Conservation (phyloP, 2,113 vertebrate genomes). For the Mohoua ochrocephala region DNA sequence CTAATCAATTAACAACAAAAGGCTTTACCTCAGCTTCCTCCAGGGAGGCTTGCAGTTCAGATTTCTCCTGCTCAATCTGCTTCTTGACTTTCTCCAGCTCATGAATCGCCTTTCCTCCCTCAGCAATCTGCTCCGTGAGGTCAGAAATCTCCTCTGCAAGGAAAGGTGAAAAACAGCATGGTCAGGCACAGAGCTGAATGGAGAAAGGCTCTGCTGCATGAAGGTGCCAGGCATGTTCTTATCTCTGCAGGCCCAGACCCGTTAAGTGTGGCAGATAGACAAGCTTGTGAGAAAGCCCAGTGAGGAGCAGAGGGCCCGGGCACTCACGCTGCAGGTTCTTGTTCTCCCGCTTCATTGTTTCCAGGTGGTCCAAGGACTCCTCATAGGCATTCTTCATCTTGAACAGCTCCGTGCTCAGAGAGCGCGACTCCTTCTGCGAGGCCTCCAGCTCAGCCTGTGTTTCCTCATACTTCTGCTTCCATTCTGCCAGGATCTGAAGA, state of each 20-base stretch:
- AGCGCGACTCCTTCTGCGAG: neutral
- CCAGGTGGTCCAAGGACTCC: slow-evolving; percentile 66
- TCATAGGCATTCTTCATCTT: slow-evolving; percentile 27
- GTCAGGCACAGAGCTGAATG: neutral
- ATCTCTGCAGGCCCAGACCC: neutral
- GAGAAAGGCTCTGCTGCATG: neutral
- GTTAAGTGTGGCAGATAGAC: neutral
- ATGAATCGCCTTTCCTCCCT: slow-evolving; percentile 79
- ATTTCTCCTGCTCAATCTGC: slow-evolving; percentile 79
- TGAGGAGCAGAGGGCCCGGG: neutral
- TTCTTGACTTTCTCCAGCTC: slow-evolving; percentile 72
- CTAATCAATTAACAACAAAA: no score
- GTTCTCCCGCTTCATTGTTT: slow-evolving; percentile 76
- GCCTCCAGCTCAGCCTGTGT: neutral
- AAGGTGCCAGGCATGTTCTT: neutral
- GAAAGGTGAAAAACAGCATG: neutral
- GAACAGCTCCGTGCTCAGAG: neutral
- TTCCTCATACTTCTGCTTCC: neutral
- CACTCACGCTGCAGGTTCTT: slow-evolving; percentile 80
- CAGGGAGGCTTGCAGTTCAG: neutral
- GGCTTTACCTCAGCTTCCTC: neutral
- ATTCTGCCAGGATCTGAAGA: neutral
- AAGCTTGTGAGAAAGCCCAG: neutral
- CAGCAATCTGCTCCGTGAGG: slow-evolving; percentile 80
- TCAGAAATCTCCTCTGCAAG: slow-evolving; percentile 83